Evolutionary conservation across 2,113 vertebrate genomes (phyloP).

Genomic region (Grammomys dolichurus): DNA sequence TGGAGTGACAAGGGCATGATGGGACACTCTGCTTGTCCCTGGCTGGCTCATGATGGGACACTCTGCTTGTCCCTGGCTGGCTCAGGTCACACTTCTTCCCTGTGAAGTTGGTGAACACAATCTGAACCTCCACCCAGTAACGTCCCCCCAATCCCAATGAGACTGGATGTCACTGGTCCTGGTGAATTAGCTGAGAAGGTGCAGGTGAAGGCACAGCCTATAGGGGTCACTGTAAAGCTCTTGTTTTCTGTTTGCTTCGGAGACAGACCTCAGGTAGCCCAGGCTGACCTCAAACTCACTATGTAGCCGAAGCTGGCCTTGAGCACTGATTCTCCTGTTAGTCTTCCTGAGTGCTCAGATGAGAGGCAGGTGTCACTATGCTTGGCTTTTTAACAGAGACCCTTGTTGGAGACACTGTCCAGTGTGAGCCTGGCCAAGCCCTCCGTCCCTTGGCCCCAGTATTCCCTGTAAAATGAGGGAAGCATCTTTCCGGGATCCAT

Average conservation of each 20-base stretch:
- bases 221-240: not conserved
- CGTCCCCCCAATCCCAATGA: not conserved
- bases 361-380: not conserved
- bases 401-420: not conserved
- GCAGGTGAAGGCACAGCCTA: not conserved
- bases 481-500: not conserved
- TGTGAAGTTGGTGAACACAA: not conserved
- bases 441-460: not conserved
- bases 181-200: not conserved
- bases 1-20: not conserved
- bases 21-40: not conserved
- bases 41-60: not conserved
- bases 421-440: not conserved
- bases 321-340: not conserved
- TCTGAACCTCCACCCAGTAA: not conserved
- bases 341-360: not conserved
- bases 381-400: not conserved
- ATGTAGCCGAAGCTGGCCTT: not conserved
- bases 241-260: not conserved
- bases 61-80: not conserved
- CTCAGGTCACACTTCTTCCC: not conserved
- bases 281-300: not conserved
- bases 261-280: not conserved
- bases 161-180: not conserved
- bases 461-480: not conserved